Evolutionary conservation across 2,888 invertebrate species (phyloP).

Genomic region (Cephus pygmeus): DNA sequence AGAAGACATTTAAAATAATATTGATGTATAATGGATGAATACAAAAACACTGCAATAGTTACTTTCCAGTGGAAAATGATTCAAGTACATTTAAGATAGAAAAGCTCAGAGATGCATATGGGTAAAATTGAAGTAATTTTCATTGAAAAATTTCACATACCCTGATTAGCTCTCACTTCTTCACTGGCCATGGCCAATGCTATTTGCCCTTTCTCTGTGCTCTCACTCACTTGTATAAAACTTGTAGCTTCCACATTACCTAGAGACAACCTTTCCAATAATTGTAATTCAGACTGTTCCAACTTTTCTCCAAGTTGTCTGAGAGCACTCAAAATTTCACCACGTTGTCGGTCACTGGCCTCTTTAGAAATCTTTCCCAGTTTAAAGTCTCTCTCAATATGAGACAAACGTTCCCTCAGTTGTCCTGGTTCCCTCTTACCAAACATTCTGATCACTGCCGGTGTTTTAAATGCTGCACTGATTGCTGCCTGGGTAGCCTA

Average conservation of each 20-base stretch:
- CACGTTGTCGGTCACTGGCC: slow-evolving; percentile 67
- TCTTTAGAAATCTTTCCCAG: slow-evolving; percentile 71
- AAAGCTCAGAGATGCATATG: too few relatives aligned
- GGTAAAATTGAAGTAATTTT: too few relatives aligned
- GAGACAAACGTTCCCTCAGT: slow-evolving; percentile 70
- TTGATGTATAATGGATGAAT: too few relatives aligned
- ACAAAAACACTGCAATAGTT: too few relatives aligned
- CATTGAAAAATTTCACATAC: not conserved
- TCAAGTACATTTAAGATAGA: too few relatives aligned
- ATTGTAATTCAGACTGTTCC: slow-evolving; percentile 65
- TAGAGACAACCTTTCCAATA: slow-evolving; percentile 66
- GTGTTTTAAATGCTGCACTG: slow-evolving; percentile 79
- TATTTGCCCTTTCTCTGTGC: slow-evolving; percentile 45
- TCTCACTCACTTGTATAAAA: slow-evolving; percentile 66
- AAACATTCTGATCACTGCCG: slow-evolving; percentile 79
- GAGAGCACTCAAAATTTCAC: slow-evolving; percentile 68
- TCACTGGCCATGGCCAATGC: slow-evolving; percentile 50
- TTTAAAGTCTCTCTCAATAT: slow-evolving; percentile 73
- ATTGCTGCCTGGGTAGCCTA: slow-evolving; percentile 81
- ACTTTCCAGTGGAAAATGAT: too few relatives aligned
- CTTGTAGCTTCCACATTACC: slow-evolving; percentile 60
- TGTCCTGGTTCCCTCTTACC: slow-evolving; percentile 77
- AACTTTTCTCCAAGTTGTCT: slow-evolving; percentile 69
- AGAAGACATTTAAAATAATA: too few relatives aligned
- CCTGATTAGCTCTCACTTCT: slow-evolving; percentile 49